These are phyloP conservation scores for Salvelinus namaycush DNA, from an alignment of 2,113 vertebrate species.

Conservation along the genomic window DNA sequence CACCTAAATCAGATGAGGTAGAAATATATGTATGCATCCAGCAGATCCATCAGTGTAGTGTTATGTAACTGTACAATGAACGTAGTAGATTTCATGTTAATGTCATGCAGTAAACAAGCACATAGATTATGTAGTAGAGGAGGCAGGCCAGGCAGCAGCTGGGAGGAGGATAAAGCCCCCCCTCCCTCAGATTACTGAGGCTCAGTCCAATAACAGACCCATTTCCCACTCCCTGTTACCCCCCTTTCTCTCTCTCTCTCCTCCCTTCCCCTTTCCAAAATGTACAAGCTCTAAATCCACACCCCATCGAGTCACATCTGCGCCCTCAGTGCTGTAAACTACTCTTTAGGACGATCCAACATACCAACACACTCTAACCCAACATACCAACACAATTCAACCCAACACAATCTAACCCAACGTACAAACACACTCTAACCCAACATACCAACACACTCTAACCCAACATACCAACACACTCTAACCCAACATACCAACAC, in stretches of 20 bases:
- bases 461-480: no score
- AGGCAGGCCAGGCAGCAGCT: slow-evolving; percentile 49
- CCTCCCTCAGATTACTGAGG: slow-evolving; percentile 57
- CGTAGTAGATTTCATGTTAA: neutral
- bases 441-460: no score
- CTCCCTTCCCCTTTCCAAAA: slow-evolving; percentile 28
- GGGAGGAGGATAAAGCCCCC: slow-evolving; percentile 57
- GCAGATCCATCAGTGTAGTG: no score
- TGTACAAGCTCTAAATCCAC: slow-evolving; percentile 55
- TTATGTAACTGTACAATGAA: neutral
- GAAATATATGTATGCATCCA: no score
- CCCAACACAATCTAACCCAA: no score
- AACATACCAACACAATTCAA: no score
- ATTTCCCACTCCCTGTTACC: no score
- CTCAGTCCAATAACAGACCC: slow-evolving; percentile 24
- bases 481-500: no score
- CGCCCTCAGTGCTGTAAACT: slow-evolving; percentile 24
- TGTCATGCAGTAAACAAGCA: slow-evolving; percentile 11
- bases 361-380: no score
- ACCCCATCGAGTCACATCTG: slow-evolving; percentile 61
- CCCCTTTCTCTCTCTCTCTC: slow-evolving; percentile 15
- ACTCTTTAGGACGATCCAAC: neutral
- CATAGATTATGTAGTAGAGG: neutral
- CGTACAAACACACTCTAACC: neutral
- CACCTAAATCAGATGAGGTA: no score